These are phyloP conservation scores for Polypterus senegalus DNA, from an alignment of 2,113 vertebrate species.

Conservation along the genomic window DNA sequence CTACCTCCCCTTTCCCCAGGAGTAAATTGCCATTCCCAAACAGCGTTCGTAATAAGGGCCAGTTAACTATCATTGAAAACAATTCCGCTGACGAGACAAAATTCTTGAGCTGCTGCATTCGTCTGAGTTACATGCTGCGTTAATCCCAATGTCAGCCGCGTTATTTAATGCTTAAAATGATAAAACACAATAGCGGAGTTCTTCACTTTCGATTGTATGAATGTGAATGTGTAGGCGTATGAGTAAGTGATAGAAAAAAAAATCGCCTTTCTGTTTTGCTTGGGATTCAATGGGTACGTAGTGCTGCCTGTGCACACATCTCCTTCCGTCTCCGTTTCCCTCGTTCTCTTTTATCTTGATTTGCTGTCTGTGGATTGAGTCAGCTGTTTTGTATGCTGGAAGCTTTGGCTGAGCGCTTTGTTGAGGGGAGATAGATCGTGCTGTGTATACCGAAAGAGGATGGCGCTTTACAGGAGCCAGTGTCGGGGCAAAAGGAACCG, in stretches of 20 bases:
- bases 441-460: slow-evolving; percentile 52
- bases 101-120: slow-evolving; percentile 34
- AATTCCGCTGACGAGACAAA: slow-evolving; percentile 4
- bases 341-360: slow-evolving; percentile 61
- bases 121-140: slow-evolving; percentile 30
- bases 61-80: background rate
- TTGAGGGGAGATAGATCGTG: slow-evolving; percentile 48
- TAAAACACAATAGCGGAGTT: background rate
- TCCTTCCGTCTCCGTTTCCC: slow-evolving; percentile 19
- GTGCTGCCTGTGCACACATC: background rate
- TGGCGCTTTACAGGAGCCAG: slow-evolving; percentile 16
- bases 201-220: slow-evolving; percentile 19
- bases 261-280: background rate
- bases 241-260: background rate
- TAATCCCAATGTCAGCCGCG: background rate
- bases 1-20: too few relatives aligned
- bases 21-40: too few relatives aligned
- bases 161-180: too few relatives aligned
- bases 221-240: background rate
- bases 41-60: too few relatives aligned
- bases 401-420: slow-evolving; percentile 61
- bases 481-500: slow-evolving; percentile 21
- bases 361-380: slow-evolving; percentile 73
- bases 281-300: background rate
- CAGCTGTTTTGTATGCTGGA: slow-evolving; percentile 72